Percentiles rank a stretch among this genome's conserved stretches.
Evolutionary conservation across 2,113 vertebrate genomes (phyloP).

Genomic region (Ploceus nigricollis): DNA sequence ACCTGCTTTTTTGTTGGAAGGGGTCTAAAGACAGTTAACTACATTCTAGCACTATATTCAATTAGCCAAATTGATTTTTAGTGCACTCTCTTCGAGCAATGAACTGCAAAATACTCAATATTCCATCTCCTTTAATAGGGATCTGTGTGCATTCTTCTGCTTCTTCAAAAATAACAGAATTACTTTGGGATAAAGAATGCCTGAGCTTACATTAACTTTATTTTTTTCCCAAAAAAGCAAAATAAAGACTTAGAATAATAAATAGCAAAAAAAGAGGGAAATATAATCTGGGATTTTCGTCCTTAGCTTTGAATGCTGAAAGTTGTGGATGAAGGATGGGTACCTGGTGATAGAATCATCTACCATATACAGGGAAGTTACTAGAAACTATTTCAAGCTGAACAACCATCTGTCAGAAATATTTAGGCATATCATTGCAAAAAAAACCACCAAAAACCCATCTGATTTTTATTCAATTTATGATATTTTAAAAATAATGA

Average conservation of each 20-base stretch:
- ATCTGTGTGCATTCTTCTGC: background rate
- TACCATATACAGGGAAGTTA: background rate
- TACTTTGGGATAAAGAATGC: background rate
- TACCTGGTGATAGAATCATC: background rate
- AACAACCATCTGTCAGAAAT: background rate
- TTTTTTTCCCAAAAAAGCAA: background rate
- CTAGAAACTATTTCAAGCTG: background rate
- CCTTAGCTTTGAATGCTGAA: background rate
- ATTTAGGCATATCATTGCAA: background rate
- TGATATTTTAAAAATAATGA: background rate
- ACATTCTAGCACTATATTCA: background rate
- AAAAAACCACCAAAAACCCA: fast-evolving
- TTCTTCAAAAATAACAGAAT: background rate
- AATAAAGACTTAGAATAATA: background rate
- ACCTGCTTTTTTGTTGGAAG: background rate
- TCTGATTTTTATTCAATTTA: background rate
- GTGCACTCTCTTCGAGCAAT: background rate
- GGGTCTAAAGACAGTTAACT: background rate
- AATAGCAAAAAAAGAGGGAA: background rate
- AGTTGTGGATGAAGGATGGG: background rate
- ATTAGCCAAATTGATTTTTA: background rate
- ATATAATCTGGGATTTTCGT: background rate
- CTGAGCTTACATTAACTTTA: background rate
- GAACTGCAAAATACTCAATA: background rate
- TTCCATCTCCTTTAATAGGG: background rate